Conservation (phyloP, 2,113 vertebrate genomes). For the Scartelaos histophorus region DNA sequence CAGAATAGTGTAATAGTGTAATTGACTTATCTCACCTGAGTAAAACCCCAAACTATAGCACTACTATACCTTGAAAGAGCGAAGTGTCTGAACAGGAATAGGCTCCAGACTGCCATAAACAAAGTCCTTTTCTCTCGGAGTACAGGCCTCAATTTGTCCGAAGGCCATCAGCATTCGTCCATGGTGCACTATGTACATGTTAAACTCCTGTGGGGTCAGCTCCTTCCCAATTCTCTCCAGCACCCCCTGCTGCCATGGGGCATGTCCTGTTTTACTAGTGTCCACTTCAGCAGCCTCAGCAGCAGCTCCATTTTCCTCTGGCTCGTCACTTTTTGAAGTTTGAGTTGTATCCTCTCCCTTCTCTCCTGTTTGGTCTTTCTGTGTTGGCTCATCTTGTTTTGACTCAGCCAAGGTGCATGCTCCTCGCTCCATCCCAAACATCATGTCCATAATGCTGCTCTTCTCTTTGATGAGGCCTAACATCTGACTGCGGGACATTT, state of each 20-base stretch:
- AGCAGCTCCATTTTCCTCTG: slow-evolving; percentile 70
- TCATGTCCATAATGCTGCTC: slow-evolving; percentile 81
- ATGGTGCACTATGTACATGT: slow-evolving; percentile 79
- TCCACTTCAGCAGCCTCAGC: slow-evolving; percentile 72
- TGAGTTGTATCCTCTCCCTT: neutral
- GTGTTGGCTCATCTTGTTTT: slow-evolving; percentile 33
- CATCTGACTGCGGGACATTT: neutral
- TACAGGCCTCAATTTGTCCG: slow-evolving; percentile 89
- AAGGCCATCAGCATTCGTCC: slow-evolving; percentile 87
- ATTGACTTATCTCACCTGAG: neutral
- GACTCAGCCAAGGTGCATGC: slow-evolving; percentile 63
- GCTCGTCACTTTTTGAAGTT: slow-evolving; percentile 34
- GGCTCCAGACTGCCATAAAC: slow-evolving; percentile 89
- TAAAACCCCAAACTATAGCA: neutral
- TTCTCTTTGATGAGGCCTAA: slow-evolving; percentile 37
- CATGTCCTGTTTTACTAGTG: slow-evolving; percentile 71
- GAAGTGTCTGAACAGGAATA: slow-evolving; percentile 88
- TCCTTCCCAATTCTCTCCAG: slow-evolving; percentile 85
- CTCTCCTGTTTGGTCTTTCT: slow-evolving; percentile 33
- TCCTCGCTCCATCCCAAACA: slow-evolving; percentile 86
- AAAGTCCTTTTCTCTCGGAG: slow-evolving; percentile 87
- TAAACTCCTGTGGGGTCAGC: slow-evolving; percentile 84
- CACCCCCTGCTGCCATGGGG: slow-evolving; percentile 82
- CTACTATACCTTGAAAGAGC: slow-evolving; percentile 82
- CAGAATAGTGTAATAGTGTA: neutral